These are phyloP conservation scores for Blastobasis adustella DNA, from an alignment of 2,888 invertebrate genomes.

Conservation along the genomic window DNA sequence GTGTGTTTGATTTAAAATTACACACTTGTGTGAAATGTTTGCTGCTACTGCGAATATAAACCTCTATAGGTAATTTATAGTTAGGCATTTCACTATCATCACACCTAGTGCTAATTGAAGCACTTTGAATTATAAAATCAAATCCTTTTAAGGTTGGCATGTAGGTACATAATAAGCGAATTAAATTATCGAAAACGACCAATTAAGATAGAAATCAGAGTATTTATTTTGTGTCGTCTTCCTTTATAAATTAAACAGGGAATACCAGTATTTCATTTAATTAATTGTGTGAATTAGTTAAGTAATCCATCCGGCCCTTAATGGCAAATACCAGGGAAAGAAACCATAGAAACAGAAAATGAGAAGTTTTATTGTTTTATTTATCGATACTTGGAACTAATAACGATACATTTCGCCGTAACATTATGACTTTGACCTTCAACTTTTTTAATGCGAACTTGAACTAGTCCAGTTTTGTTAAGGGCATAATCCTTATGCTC, in stretches of 20 bases:
- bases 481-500: constrained; percentile 18
- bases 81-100: no score
- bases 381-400: constrained; percentile 5
- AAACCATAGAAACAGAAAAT: constrained; percentile 3
- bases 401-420: constrained; percentile 21
- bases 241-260: background rate
- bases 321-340: background rate
- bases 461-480: constrained; percentile 20
- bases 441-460: constrained; percentile 25
- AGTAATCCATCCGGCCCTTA: background rate
- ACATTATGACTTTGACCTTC: constrained; percentile 33
- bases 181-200: background rate
- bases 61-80: no score
- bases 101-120: no score
- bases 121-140: no score
- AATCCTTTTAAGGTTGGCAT: background rate
- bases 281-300: background rate
- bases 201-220: background rate
- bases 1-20: background rate
- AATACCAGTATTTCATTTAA: background rate
- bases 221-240: background rate
- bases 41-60: no score
- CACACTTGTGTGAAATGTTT: background rate
- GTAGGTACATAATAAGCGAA: no score
- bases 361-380: background rate